Evolutionary conservation across 30 jellyfish, hydroid and myxozoan species (phyloP).

Genomic region (Pseudorhiza aurosa): DNA sequence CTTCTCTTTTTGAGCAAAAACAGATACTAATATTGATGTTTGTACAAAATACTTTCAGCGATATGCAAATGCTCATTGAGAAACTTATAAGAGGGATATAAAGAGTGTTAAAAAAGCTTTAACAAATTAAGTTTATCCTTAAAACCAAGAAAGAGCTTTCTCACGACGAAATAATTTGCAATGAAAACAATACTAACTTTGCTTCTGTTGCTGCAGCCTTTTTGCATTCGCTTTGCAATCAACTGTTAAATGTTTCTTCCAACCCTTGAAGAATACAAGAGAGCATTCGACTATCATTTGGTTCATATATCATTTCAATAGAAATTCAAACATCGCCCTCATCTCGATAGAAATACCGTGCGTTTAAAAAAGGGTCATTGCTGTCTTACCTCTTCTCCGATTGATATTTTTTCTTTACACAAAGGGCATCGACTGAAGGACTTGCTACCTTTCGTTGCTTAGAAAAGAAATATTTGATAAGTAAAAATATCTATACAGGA

Average conservation of each 20-base stretch:
- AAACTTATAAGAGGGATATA: too few species aligned
- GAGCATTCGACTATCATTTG: too few species aligned
- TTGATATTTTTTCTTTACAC: slow-evolving; percentile 59
- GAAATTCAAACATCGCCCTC: background rate
- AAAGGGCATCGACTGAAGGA: slow-evolving; percentile 73
- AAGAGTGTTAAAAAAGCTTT: too few species aligned
- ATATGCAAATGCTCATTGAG: too few species aligned
- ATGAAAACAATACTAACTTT: background rate
- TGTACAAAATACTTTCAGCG: too few species aligned
- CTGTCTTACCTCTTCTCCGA: slow-evolving; percentile 73
- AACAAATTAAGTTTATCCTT: too few species aligned
- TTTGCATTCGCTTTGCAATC: slow-evolving; percentile 77
- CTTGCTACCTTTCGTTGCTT: slow-evolving; percentile 67
- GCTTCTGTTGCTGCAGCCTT: slow-evolving; percentile 69
- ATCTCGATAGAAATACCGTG: background rate
- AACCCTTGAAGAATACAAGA: slow-evolving; percentile 63
- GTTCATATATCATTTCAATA: background rate
- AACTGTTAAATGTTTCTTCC: slow-evolving; percentile 66
- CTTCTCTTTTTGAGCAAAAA: too few species aligned
- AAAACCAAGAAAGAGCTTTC: too few species aligned
- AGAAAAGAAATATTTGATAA: background rate
- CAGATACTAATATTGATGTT: too few species aligned
- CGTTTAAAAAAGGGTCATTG: too few species aligned
- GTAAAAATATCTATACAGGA: too few species aligned
- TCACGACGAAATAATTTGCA: too few species aligned